These are phyloP conservation scores for Sphenopsis melanotis DNA, from an alignment of 2,797 vertebrate genomes.

Conservation along the genomic window DNA sequence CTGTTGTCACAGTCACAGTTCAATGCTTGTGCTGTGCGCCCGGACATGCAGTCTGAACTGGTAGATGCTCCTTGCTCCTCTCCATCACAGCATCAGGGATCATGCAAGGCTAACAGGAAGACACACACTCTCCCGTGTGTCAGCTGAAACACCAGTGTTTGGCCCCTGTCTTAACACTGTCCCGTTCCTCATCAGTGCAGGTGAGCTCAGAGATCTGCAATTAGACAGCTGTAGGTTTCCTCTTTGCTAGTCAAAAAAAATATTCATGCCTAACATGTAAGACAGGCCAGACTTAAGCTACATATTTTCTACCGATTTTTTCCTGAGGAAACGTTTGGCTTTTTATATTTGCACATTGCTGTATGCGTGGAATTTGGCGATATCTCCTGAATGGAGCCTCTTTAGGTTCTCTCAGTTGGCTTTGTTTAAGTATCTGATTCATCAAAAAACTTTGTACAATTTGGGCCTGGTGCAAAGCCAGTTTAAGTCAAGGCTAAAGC, in stretches of 20 bases:
- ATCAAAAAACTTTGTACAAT: background rate
- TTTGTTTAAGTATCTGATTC: background rate
- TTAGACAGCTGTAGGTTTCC: background rate
- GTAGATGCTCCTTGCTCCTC: background rate
- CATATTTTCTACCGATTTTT: background rate
- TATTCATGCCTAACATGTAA: background rate
- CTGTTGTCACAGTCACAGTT: background rate
- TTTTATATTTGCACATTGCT: background rate
- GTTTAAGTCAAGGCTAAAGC: background rate
- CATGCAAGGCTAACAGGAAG: background rate
- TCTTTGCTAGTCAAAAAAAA: background rate
- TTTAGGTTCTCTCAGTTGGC: background rate
- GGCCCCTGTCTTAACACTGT: background rate
- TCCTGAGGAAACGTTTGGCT: background rate
- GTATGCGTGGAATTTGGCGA: background rate
- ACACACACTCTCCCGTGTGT: fast-evolving
- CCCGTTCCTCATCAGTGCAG: background rate
- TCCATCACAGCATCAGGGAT: background rate
- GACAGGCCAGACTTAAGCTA: background rate
- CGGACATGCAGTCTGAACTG: background rate
- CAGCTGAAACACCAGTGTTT: background rate
- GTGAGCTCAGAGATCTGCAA: background rate
- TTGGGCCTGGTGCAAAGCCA: background rate
- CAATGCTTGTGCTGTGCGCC: background rate
- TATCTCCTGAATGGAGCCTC: background rate